Evolutionary conservation across 2,113 vertebrate species (phyloP), one percentile per base, ranked within the genome.

Genomic region (Chrysemys picta): DNA sequence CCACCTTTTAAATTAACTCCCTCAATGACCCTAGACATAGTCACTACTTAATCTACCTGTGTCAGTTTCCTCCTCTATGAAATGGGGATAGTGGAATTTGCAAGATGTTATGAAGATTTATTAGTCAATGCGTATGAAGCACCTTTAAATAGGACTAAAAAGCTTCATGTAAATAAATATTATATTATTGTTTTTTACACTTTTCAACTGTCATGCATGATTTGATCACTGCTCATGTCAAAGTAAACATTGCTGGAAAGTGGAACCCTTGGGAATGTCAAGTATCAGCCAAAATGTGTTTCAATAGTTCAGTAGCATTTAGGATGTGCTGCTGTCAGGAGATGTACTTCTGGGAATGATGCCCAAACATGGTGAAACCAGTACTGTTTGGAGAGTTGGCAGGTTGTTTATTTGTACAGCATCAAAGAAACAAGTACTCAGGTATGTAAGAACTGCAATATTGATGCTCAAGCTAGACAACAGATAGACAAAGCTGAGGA

Each of bases 301-400:
- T 84, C 53, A 3, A 2, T 82, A 27, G 65, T 91, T 27, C 17
- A 82, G 16, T 84, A 35, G 21, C 29, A 52, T 88, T 91, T 9
- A 89, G n/a, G 6, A 53, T 53, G 5, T 82, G 14, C 7, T 65
- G 56, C 59, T 84, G 47, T 3, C 84, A 29, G 29, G 50, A 88
- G 3, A 5, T 88, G 0, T 84, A 24, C 80, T 35, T 29, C 25
- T 95, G 47, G 31, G 16, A 92, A 82, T 80, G 22, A 54, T 76
- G 45, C 24, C 79, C 27, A 59, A 93, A 59, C 10, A 65, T 0
- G 24, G 8, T 1, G 0, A 75, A 17, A 83, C 2, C 24, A 11
- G 16, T 65, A 38, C 1, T 62, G 21, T 80, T 54, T 53, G 52
- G 12, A 19, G 5, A 91, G 35, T 7, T 69, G n/a, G 29, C 82